Conservation (phyloP, 2,888 invertebrate genomes). For the Cerastoderma edule region DNA sequence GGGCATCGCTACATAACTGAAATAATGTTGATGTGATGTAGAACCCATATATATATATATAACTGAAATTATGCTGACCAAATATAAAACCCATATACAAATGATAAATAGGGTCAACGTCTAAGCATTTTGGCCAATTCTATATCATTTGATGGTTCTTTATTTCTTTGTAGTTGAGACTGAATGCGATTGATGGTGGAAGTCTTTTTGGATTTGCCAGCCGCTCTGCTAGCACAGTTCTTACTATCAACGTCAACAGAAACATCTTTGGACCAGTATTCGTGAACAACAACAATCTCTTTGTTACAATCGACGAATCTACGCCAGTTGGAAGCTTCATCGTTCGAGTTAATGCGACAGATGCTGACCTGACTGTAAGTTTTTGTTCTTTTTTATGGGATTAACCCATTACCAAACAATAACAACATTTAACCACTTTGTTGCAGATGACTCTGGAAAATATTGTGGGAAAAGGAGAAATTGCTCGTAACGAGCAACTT, state of each 20-base stretch:
- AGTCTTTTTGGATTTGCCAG: constrained; percentile 55
- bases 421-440: no score
- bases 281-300: constrained; percentile 48
- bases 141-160: background rate
- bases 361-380: constrained; percentile 72
- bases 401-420: no score
- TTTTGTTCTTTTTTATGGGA: no score
- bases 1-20: no score
- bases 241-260: constrained; percentile 69
- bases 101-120: no score
- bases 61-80: no score
- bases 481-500: constrained; percentile 4
- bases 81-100: no score
- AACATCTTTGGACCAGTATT: constrained; percentile 68
- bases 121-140: no score
- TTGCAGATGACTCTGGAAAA: no score
- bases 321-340: constrained; percentile 68
- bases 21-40: no score
- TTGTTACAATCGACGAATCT: constrained; percentile 65
- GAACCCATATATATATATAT: no score
- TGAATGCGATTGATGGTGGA: constrained; percentile 71
- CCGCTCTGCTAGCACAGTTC: constrained; percentile 57
- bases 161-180: constrained; percentile 64
- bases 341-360: constrained; percentile 71
- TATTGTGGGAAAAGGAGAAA: constrained; percentile 1